Conservation (phyloP, 2,888 invertebrate genomes). For the Cepaea hortensis region DNA sequence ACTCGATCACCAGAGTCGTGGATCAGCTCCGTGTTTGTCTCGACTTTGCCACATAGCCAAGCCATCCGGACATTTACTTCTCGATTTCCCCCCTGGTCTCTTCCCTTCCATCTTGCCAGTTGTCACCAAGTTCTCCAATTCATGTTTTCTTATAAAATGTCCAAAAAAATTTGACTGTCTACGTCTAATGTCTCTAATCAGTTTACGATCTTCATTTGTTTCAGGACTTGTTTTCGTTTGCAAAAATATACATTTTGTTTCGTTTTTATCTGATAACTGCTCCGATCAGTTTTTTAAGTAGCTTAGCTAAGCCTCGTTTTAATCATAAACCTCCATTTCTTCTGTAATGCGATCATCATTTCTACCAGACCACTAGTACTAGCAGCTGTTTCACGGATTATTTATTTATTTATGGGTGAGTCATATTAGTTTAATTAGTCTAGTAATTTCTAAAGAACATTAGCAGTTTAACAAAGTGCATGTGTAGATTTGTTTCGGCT, state of each 20-base stretch:
- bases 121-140: no score
- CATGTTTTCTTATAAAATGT: no score
- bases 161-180: no score
- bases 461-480: not conserved
- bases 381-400: not conserved
- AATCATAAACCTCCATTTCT: not conserved
- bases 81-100: no score
- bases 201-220: no score
- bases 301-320: constrained; percentile 12
- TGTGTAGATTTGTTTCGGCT: constrained; percentile 21
- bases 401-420: constrained; percentile 28
- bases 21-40: no score
- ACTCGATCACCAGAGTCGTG: no score
- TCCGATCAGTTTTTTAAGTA: not conserved
- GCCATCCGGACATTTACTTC: no score
- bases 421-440: not conserved
- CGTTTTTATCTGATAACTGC: not conserved
- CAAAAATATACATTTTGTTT: not conserved
- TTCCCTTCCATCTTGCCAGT: no score
- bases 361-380: not conserved
- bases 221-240: no score
- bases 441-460: not conserved
- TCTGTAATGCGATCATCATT: constrained; percentile 10
- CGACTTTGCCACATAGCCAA: no score
- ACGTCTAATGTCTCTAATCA: no score